phyloP scores from a whole-genome alignment of 1,140 invertebrate species.

The Neodiprion fabricii region DNA sequence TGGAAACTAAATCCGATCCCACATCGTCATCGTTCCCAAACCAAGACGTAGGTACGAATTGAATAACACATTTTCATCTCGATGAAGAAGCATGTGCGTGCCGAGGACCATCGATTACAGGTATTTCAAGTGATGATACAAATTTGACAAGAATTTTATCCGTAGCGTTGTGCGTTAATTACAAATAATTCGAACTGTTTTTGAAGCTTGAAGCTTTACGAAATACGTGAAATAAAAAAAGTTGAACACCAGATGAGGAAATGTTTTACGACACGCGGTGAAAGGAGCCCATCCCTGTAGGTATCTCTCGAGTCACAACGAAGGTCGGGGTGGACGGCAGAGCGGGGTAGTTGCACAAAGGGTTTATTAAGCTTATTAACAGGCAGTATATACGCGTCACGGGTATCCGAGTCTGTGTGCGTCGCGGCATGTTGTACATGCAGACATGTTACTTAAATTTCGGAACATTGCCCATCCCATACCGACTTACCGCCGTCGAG shows the following conservation, averaged over 20 bases:
- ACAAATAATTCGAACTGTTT: background rate
- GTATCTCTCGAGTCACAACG: background rate
- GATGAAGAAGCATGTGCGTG: no score
- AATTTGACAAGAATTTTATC: no score
- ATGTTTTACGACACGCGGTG: background rate
- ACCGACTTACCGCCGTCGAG: background rate
- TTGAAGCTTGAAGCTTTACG: background rate
- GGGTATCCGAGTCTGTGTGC: background rate
- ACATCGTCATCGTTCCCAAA: no score
- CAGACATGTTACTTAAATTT: background rate
- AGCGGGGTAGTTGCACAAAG: conserved; percentile 34
- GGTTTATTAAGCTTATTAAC: conserved; percentile 54
- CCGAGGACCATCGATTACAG: no score
- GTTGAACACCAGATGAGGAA: no score
- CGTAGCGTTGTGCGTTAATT: no score
- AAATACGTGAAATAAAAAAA: background rate
- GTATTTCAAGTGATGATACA: no score
- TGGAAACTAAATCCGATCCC: no score
- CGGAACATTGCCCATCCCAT: background rate
- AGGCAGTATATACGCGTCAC: background rate
- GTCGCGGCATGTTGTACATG: no score
- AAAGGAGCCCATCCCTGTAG: background rate
- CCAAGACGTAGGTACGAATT: no score
- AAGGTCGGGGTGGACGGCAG: conserved; percentile 28
- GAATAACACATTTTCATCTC: no score